Base-by-base conservation (phyloP, 2,797 vertebrate species). In the Podargus strigoides region DNA sequence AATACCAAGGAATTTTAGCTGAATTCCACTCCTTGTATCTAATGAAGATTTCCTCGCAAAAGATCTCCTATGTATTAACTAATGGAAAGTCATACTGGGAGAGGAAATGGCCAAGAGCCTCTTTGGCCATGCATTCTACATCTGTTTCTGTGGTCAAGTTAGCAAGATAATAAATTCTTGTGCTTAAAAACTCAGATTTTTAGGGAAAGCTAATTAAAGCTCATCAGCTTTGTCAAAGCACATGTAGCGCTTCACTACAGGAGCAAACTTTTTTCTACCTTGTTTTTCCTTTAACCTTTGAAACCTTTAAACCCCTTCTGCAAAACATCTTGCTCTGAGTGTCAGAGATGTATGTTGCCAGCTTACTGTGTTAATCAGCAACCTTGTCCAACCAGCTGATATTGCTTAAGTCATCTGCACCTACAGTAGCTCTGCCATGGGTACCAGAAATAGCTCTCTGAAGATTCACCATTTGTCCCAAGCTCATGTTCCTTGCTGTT, bases 171-270 rank as follows among this genome's bases (percentile, higher is more conserved):
- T n/a, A 1, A 39, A 9, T 69, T 64, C 10, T 52, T 52, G 18
- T 72, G 32, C 58, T 74, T 53, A 58, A 75, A 60, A 56, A 1
- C 5, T 41, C 32, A 67, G 20, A 9, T 39, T 50, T 77, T 74
- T 37, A 50, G 26, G 34, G 12, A 42, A 18, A 66, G 10, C 14
- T 67, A 26, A 14, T 52, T 42, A 7, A 59, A 76, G 27, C n/a
- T 79, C 8, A 4, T 62, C 13, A 62, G 34, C 15, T 83, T 87
- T 79, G 14, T 39, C 20, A 34, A 23, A 55, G 46, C 72, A 42
- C 5, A 3, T 3, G 9, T 59, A 50, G 7, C 0, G 0, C n/a
- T 75, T 84, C 13, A 9, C 44, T 67, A 4, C 22, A 52, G 39
- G 12, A 78, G 9, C 6, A 66, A 22, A n/a, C 30, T 10, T 36